A percentile compares a stretch with the other conserved stretches of the same genome.
phyloP scores from a whole-genome alignment of 2,888 invertebrate genomes.

The Nezara viridula region DNA sequence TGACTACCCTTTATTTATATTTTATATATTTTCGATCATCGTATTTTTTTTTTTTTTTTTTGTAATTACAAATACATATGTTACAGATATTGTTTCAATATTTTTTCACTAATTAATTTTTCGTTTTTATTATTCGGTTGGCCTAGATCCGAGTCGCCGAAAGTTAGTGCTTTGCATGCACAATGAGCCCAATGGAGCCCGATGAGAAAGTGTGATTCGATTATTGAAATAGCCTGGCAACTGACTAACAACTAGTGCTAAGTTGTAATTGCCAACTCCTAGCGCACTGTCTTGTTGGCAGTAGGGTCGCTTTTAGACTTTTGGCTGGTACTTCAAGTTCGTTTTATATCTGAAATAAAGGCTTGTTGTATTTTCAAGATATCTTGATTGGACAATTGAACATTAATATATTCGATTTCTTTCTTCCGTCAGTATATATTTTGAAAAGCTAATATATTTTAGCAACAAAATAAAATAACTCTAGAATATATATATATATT shows the following conservation, averaged over 20 bases:
- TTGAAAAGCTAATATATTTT: too few relatives aligned
- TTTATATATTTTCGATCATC: too few relatives aligned
- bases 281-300: neutral
- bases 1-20: too few relatives aligned
- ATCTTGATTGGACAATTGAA: neutral
- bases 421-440: too few relatives aligned
- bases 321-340: neutral
- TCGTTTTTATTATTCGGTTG: neutral
- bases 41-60: too few relatives aligned
- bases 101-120: too few relatives aligned
- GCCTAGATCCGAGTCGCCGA: neutral
- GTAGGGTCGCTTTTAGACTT: neutral
- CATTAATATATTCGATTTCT: neutral
- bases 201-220: neutral
- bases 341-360: neutral
- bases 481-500: too few relatives aligned
- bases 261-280: neutral
- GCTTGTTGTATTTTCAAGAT: neutral
- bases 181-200: neutral
- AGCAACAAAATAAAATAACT: too few relatives aligned
- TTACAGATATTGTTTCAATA: too few relatives aligned
- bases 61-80: too few relatives aligned
- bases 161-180: neutral
- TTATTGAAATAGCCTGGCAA: neutral
- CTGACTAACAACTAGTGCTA: neutral